phyloP scores from a whole-genome alignment of 2,113 vertebrate species.

The Albula goreensis region DNA sequence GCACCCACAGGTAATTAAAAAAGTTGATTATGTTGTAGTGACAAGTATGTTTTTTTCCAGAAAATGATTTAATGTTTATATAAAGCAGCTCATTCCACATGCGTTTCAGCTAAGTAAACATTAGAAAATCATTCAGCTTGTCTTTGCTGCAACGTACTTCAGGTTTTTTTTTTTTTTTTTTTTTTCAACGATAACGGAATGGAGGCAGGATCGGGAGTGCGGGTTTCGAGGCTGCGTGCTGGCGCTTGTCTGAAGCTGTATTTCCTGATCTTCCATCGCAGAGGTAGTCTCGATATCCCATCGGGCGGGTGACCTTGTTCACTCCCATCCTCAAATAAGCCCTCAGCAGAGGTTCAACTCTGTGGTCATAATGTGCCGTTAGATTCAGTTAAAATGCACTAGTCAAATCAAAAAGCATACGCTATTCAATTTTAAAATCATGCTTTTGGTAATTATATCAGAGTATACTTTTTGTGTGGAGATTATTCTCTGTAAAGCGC shows the following conservation, averaged over 20 bases:
- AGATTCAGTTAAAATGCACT: too few species aligned
- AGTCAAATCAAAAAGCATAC: too few species aligned
- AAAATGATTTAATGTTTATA: not conserved
- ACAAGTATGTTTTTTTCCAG: not conserved
- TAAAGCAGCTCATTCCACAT: not conserved
- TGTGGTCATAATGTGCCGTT: too few species aligned
- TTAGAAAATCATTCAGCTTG: not conserved
- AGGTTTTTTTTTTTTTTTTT: not conserved
- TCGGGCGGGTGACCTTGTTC: not conserved
- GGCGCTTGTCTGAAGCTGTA: not conserved
- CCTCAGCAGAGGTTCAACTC: not conserved
- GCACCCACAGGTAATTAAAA: too few species aligned
- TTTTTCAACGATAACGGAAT: not conserved
- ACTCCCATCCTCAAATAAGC: not conserved
- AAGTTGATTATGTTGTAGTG: too few species aligned
- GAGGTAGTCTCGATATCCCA: not conserved
- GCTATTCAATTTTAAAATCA: too few species aligned
- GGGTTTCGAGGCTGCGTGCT: not conserved
- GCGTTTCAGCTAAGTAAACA: not conserved
- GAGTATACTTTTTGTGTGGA: too few species aligned
- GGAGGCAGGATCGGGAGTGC: not conserved
- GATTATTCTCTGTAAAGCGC: too few species aligned
- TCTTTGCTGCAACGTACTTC: not conserved
- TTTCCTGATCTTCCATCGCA: not conserved
- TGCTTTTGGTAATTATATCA: too few species aligned